A percentile compares a stretch with the other conserved stretches of the same genome.
These are phyloP conservation scores for Euclidia mi DNA, from an alignment of 2,888 invertebrate genomes.

Conservation along the genomic window DNA sequence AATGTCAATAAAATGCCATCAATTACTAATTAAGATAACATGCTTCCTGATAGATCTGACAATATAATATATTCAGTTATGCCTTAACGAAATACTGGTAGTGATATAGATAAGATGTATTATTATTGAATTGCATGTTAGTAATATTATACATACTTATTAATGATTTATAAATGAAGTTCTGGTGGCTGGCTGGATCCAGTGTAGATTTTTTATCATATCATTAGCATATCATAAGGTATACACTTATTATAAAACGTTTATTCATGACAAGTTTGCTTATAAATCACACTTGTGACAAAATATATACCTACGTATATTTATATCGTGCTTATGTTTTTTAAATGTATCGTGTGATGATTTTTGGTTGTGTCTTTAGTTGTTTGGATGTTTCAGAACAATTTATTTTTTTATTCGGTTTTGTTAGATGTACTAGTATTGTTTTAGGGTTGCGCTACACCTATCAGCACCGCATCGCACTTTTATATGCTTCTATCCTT, in stretches of 20 bases:
- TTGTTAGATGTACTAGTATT: conserved; percentile 27
- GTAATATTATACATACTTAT: conserved; percentile 67
- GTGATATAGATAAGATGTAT: conserved; percentile 81
- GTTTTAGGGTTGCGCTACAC: too few relatives aligned
- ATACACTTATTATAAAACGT: conserved; percentile 67
- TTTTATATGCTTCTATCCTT: too few relatives aligned
- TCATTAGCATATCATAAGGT: conserved; percentile 88
- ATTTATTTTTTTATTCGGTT: conserved; percentile 30
- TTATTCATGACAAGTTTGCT: conserved; percentile 65
- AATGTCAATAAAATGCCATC: conserved; percentile 81
- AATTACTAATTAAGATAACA: conserved; percentile 86
- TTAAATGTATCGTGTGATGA: conserved; percentile 31
- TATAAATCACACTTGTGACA: conserved; percentile 39
- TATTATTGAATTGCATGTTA: conserved; percentile 82
- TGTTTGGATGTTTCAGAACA: conserved; percentile 40
- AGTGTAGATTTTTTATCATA: conserved; percentile 89
- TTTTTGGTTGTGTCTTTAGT: conserved; percentile 26
- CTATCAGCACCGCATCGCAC: too few relatives aligned
- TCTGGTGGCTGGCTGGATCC: conserved; percentile 80
- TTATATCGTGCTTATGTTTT: conserved; percentile 21
- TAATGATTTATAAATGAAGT: conserved; percentile 65
- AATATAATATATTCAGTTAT: conserved; percentile 86
- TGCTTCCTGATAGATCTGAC: conserved; percentile 90
- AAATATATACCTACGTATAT: conserved; percentile 17
- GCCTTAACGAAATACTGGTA: conserved; percentile 87